These are phyloP conservation scores for Cyprinodon variegatus DNA, from an alignment of 2,113 vertebrate species.

Conservation along the genomic window DNA sequence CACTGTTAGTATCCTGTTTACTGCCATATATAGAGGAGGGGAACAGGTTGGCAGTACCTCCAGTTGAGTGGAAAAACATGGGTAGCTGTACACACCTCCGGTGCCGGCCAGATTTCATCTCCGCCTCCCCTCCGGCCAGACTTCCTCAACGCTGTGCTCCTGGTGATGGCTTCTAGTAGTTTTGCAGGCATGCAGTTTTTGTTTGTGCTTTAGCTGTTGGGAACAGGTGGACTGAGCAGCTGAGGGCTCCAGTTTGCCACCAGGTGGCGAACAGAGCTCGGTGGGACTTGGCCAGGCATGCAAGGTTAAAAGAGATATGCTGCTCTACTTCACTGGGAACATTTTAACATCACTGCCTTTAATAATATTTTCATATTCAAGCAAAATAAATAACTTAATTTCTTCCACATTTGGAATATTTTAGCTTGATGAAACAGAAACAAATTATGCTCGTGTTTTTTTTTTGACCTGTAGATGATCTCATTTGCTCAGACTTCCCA, in stretches of 20 bases:
- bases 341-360: slow-evolving; percentile 16
- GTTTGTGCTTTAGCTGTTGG: slow-evolving; percentile 33
- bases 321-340: slow-evolving; percentile 3
- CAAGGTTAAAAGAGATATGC: slow-evolving; percentile 17
- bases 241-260: slow-evolving; percentile 60
- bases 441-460: background rate
- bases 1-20: slow-evolving; percentile 68
- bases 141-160: slow-evolving; percentile 48
- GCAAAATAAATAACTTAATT: background rate
- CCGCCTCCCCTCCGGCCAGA: slow-evolving; percentile 45
- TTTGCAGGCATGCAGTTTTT: slow-evolving; percentile 30
- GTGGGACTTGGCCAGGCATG: slow-evolving; percentile 31
- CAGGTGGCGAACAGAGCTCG: slow-evolving; percentile 43
- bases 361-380: background rate
- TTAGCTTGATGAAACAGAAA: background rate
- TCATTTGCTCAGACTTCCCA: background rate
- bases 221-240: slow-evolving; percentile 72
- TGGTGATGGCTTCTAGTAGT: slow-evolving; percentile 36
- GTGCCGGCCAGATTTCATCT: slow-evolving; percentile 53
- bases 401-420: background rate
- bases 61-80: slow-evolving; percentile 54
- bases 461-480: background rate
- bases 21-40: slow-evolving; percentile 52
- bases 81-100: slow-evolving; percentile 49
- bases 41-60: slow-evolving; percentile 62